These are phyloP conservation scores for Eulithis prunata DNA, from an alignment of 2,888 invertebrate species.

Conservation along the genomic window DNA sequence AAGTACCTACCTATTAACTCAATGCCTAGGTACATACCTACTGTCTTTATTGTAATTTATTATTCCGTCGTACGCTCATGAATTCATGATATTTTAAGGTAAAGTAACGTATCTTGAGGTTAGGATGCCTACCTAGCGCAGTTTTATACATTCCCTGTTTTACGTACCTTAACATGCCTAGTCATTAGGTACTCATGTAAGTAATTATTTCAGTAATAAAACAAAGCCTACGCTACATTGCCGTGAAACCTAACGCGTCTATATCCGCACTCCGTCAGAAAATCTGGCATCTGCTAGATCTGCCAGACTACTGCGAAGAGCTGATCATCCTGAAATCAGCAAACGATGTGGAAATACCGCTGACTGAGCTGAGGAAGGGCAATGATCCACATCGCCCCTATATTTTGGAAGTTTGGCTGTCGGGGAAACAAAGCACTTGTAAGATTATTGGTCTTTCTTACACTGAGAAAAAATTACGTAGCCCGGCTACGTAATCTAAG, in stretches of 20 bases:
- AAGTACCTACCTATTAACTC: conserved; percentile 44
- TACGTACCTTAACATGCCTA: no score
- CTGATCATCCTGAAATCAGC: conserved; percentile 66
- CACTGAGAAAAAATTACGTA: no score
- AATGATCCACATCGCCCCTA: conserved; percentile 72
- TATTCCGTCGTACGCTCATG: no score
- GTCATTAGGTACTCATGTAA: not conserved
- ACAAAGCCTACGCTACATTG: conserved; percentile 68
- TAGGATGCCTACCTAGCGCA: no score
- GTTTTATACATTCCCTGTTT: no score
- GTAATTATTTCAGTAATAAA: conserved; percentile 53
- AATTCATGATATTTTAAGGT: no score
- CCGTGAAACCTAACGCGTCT: conserved; percentile 67
- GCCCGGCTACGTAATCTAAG: no score
- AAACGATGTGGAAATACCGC: conserved; percentile 60
- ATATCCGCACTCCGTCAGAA: conserved; percentile 69
- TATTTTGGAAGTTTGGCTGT: conserved; percentile 72
- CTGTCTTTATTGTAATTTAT: no score
- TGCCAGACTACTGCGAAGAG: conserved; percentile 78
- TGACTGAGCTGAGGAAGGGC: conserved; percentile 68
- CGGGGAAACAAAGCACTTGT: conserved; percentile 51
- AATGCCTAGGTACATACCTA: not conserved
- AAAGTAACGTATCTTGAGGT: no score
- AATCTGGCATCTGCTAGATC: conserved; percentile 72
- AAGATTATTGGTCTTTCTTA: conserved; percentile 29